Percentiles rank a stretch among this genome's conserved stretches.
Conservation (phyloP, 2,888 invertebrate species). For the Corbicula japonica region DNA sequence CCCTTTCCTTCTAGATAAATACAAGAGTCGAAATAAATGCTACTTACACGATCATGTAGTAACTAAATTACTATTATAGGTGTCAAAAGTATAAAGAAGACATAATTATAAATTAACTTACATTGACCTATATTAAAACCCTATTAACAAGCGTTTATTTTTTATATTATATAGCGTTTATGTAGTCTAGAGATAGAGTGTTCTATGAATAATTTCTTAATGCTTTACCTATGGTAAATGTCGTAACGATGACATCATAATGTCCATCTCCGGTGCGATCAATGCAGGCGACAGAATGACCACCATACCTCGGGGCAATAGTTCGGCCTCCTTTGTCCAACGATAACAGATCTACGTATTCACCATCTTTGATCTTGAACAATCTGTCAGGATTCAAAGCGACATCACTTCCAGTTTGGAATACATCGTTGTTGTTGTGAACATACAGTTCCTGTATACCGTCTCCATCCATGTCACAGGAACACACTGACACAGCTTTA, state of each 20-base stretch:
- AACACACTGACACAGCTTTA: conserved; percentile 68
- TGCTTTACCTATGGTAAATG: conserved; percentile 69
- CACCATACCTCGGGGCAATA: conserved; percentile 70
- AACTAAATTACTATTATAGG: too few species aligned
- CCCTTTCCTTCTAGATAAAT: conserved; percentile 14
- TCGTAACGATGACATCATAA: conserved; percentile 79
- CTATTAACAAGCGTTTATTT: too few species aligned
- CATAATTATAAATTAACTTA: too few species aligned
- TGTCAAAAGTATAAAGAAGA: too few species aligned
- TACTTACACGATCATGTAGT: neutral
- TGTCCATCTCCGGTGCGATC: conserved; percentile 79
- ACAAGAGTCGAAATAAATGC: neutral
- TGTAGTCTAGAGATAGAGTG: too few species aligned
- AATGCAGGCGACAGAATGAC: conserved; percentile 81
- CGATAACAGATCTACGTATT: conserved; percentile 77
- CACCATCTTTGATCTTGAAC: conserved; percentile 74
- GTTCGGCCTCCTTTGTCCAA: conserved; percentile 67
- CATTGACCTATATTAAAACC: too few species aligned
- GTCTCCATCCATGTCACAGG: conserved; percentile 84
- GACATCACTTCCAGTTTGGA: conserved; percentile 30
- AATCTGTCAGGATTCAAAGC: conserved; percentile 71
- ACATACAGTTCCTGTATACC: conserved; percentile 83
- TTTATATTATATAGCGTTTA: too few species aligned
- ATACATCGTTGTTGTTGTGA: conserved; percentile 78
- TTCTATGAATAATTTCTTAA: too few species aligned